Evolutionary conservation across 2,888 invertebrate species (phyloP).

Genomic region (Embidobia sp.): DNA sequence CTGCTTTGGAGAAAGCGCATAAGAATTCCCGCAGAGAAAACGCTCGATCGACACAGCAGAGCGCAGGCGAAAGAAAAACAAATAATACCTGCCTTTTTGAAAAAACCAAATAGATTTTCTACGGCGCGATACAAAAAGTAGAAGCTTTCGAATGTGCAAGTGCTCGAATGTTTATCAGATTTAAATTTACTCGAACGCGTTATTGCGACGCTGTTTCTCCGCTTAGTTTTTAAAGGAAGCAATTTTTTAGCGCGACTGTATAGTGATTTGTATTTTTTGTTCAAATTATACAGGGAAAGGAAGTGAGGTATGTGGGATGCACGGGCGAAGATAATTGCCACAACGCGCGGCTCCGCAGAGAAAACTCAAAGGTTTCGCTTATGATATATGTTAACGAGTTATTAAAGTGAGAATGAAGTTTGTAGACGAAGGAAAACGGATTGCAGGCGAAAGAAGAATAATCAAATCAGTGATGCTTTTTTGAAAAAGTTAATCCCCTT

Average conservation of each 20-base stretch:
- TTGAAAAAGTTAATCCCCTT: too few species aligned
- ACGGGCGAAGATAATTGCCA: conserved; percentile 74
- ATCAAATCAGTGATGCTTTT: too few species aligned
- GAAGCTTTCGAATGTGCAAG: not conserved
- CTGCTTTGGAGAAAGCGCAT: conserved; percentile 25
- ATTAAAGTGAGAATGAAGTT: too few species aligned
- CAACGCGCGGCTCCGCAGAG: not conserved
- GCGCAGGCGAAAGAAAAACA: conserved; percentile 35
- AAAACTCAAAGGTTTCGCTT: not conserved
- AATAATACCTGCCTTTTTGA: conserved; percentile 30
- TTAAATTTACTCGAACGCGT: conserved; percentile 65
- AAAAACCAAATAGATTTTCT: conserved; percentile 10
- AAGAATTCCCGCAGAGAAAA: conserved; percentile 24
- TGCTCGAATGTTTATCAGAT: not conserved
- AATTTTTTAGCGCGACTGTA: too few species aligned
- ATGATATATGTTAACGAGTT: too few species aligned
- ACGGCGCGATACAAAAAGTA: conserved; percentile 4
- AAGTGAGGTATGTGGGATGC: too few species aligned
- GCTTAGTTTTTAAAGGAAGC: too few species aligned
- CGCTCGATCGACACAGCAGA: conserved; percentile 25
- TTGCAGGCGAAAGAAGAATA: too few species aligned
- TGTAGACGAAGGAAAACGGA: too few species aligned
- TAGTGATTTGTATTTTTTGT: too few species aligned
- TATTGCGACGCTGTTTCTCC: too few species aligned
- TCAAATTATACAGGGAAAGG: too few species aligned